Evolutionary conservation across 2,113 vertebrate species (phyloP).

Genomic region (Pangasianodon gigas): DNA sequence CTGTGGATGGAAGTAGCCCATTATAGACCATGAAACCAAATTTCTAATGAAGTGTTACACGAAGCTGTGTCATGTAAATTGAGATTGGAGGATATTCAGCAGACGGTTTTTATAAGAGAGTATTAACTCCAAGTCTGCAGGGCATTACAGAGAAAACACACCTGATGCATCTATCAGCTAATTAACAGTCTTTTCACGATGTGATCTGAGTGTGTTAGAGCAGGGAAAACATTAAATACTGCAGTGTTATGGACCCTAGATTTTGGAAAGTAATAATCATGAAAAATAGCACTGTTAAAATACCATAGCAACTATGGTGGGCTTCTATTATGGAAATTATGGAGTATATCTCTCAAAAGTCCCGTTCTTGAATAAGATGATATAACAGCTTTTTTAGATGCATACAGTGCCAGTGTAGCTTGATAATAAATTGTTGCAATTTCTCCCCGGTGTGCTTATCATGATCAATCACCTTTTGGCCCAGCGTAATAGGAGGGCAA

Average conservation of each 20-base stretch:
- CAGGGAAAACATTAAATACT: neutral
- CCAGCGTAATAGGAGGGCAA: neutral
- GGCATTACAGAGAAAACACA: neutral
- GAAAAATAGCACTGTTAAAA: neutral
- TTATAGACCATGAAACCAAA: neutral
- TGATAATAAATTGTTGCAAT: neutral
- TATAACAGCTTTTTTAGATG: neutral
- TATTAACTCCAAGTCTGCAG: neutral
- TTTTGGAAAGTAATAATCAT: neutral
- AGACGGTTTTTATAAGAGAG: neutral
- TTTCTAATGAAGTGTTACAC: neutral
- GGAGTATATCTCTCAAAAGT: neutral
- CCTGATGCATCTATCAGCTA: neutral
- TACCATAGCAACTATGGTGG: neutral
- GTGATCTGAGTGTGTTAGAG: neutral
- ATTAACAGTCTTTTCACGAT: neutral
- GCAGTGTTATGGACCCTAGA: neutral
- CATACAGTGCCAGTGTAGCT: neutral
- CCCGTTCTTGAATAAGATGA: neutral
- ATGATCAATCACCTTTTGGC: constrained; percentile 2
- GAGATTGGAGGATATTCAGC: neutral
- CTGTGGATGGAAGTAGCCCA: neutral
- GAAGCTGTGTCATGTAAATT: neutral
- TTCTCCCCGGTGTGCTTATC: neutral
- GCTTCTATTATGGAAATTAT: neutral